phyloP scores from a whole-genome alignment of 2,797 vertebrate species.

The Poliocrania exsul region DNA sequence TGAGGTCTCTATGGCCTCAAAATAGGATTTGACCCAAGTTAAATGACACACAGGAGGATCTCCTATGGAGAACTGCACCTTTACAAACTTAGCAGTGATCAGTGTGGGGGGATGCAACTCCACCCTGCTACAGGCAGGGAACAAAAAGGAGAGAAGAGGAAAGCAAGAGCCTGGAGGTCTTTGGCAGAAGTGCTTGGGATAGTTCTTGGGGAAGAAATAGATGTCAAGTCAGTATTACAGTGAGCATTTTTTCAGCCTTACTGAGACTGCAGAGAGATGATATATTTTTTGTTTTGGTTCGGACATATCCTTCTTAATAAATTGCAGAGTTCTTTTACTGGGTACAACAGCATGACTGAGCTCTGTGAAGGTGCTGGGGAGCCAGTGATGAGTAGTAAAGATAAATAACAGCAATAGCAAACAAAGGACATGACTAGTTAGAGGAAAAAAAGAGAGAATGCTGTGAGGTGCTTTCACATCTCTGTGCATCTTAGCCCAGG shows the following conservation, averaged over 20 bases:
- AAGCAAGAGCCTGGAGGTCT: neutral
- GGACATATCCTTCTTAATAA: neutral
- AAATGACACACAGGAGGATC: neutral
- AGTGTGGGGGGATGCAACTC: neutral
- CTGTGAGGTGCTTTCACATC: neutral
- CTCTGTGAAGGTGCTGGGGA: neutral
- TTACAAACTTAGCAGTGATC: rapidly evolving
- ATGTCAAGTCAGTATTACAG: neutral
- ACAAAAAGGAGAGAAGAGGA: neutral
- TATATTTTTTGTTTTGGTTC: neutral
- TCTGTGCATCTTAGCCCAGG: rapidly evolving
- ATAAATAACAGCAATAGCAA: neutral
- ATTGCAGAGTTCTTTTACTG: neutral
- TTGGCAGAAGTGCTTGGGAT: rapidly evolving
- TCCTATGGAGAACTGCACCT: neutral
- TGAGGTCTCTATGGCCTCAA: neutral
- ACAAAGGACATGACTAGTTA: neutral
- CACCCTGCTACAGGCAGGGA: neutral
- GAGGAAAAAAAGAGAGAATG: neutral
- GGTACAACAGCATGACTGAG: neutral
- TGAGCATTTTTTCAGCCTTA: neutral
- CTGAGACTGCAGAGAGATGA: neutral
- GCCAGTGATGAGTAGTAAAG: neutral
- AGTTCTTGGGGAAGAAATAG: neutral
- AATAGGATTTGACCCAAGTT: neutral